Evolutionary conservation across 2,113 vertebrate genomes (phyloP).

Genomic region (Entomyzon cyanotis): DNA sequence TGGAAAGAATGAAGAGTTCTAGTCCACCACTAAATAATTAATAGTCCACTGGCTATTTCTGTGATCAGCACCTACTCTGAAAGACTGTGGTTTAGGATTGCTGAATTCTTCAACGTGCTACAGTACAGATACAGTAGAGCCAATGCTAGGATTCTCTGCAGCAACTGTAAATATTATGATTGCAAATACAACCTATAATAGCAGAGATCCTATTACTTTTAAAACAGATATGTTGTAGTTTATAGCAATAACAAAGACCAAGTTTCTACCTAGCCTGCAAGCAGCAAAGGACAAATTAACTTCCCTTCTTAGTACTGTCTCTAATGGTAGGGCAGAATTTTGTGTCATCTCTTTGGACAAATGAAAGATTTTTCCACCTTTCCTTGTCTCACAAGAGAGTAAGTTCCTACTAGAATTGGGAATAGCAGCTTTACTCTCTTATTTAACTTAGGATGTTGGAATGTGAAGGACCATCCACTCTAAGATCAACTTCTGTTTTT

Average conservation of each 20-base stretch:
- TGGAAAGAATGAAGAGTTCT: slow-evolving; percentile 29
- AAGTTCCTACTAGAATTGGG: background rate
- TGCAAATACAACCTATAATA: background rate
- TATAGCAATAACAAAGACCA: background rate
- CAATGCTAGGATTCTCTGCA: background rate
- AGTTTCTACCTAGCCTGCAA: background rate
- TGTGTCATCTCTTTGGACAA: background rate
- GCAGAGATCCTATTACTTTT: background rate
- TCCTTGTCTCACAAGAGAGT: background rate
- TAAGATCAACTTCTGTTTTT: background rate
- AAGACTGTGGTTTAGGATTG: background rate
- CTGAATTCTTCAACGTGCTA: background rate
- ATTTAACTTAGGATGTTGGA: background rate
- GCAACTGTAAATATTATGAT: background rate
- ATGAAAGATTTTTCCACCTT: background rate
- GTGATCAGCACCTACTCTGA: slow-evolving; percentile 2
- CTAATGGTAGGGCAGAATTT: background rate
- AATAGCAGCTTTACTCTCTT: background rate
- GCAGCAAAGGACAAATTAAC: background rate
- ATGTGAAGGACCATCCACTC: background rate
- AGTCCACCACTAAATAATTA: slow-evolving; percentile 53
- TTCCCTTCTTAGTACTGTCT: background rate
- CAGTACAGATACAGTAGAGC: background rate
- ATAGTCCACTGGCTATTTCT: slow-evolving; percentile 8
- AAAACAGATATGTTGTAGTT: background rate